phyloP scores from a whole-genome alignment of 1,140 invertebrate species.

The Wiebesia pumilae region DNA sequence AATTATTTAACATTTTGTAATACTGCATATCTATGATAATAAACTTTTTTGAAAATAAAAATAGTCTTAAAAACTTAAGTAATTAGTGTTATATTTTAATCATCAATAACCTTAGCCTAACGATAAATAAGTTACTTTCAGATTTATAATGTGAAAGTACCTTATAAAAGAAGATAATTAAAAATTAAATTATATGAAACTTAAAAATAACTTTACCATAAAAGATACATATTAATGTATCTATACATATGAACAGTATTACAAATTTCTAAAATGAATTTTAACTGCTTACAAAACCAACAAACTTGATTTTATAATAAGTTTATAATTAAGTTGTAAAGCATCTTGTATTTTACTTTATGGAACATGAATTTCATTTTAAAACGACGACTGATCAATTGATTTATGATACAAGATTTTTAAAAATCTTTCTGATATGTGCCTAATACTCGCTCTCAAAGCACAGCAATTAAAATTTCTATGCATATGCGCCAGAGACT shows the following conservation, averaged over 20 bases:
- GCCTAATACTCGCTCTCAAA: slow-evolving; percentile 62
- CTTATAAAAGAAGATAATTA: background rate
- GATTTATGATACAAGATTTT: slow-evolving; percentile 54
- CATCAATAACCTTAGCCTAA: background rate
- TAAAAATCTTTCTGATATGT: slow-evolving; percentile 60
- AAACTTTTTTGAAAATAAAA: background rate
- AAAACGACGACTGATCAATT: slow-evolving; percentile 38
- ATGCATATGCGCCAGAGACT: background rate
- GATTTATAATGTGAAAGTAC: background rate
- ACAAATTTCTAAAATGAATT: background rate
- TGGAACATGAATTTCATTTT: slow-evolving; percentile 42
- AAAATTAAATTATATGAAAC: background rate
- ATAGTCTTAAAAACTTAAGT: background rate
- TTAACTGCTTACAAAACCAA: slow-evolving; percentile 41
- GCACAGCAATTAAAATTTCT: slow-evolving; percentile 52
- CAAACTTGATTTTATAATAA: slow-evolving; percentile 21
- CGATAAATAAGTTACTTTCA: background rate
- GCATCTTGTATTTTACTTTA: slow-evolving; percentile 35
- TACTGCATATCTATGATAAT: slow-evolving; percentile 24
- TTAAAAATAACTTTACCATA: background rate
- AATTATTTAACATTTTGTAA: slow-evolving; percentile 16
- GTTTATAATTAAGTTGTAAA: slow-evolving; percentile 34
- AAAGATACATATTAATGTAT: background rate
- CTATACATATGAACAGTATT: slow-evolving; percentile 17
- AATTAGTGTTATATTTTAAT: background rate